Evolutionary conservation across 2,113 vertebrate species (phyloP), one percentile per base, ranked within the genome.

Genomic region (Ciconia maguari): DNA sequence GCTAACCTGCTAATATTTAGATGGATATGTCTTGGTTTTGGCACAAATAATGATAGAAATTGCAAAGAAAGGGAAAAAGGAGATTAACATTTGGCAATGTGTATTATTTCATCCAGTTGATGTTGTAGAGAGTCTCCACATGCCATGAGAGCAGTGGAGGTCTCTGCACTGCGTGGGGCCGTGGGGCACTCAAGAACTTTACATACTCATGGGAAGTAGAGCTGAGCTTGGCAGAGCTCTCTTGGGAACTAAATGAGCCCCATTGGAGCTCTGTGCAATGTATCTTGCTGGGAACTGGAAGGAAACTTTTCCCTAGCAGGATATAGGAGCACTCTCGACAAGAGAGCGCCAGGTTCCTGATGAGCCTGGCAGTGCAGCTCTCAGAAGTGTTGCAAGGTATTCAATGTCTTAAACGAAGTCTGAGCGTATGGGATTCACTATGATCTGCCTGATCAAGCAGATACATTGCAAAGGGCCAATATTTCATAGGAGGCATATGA

Each of bases 121-220:
- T 80, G 55, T 38, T 62, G 25, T 41, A 54, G 46, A n/a, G 12
- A 6, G 2, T 48, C 34, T 75, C 52, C 2, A 1, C 8, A 8
- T 74, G 54, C 48, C 41, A 14, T 32, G 52, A 24, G 9, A 62
- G n/a, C 32, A 44, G 32, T 14, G 15, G 52, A 32, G 52, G 18
- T 36, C 42, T 44, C 15, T 44, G 51, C 34, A 46, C 5, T 3
- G 0, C 0, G 0, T 55, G 58, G 51, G 42, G 11, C 65, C 7
- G 6, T 16, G 18, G 65, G 38, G 16, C 29, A 54, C 52, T 61
- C 25, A n/a, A 52, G 38, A 38, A 16, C 13, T 61, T 58, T 69
- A 10, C 18, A 48, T 16, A 13, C 16, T 62, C 27, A 16, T 22
- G 42, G 42, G 36, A 55, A 25, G n/a, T 25, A 54, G 32, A 92